A percentile compares a stretch with the other conserved stretches of the same genome.
These are phyloP conservation scores for Fabriciana adippe DNA, from an alignment of 2,888 invertebrate species.

Conservation along the genomic window DNA sequence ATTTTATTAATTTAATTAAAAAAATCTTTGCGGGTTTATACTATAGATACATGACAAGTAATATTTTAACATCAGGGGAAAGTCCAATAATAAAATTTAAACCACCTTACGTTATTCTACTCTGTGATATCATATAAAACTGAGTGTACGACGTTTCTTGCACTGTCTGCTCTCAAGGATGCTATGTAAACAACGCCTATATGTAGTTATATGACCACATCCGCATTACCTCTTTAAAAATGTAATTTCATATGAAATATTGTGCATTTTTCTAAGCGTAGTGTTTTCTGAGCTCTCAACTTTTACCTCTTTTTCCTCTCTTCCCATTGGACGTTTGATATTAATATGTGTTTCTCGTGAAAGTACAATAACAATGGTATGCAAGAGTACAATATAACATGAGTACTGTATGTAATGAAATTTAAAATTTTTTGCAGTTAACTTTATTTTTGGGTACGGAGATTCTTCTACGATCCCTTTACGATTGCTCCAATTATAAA, in stretches of 20 bases:
- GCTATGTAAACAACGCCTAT: slow-evolving; percentile 34
- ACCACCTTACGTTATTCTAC: slow-evolving; percentile 15
- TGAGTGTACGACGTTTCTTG: slow-evolving; percentile 41
- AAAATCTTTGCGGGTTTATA: too few species aligned
- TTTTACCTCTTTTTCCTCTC: background rate
- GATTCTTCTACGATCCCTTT: too few species aligned
- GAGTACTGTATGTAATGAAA: too few species aligned
- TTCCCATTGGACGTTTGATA: background rate
- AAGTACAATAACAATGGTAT: background rate
- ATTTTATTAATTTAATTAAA: too few species aligned
- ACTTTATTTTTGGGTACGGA: too few species aligned
- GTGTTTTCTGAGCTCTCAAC: slow-evolving; percentile 8
- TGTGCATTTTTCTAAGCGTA: slow-evolving; percentile 24
- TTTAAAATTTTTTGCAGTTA: too few species aligned
- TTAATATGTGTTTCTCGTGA: background rate
- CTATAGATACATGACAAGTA: too few species aligned
- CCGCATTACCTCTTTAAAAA: slow-evolving; percentile 31
- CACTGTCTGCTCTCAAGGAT: slow-evolving; percentile 36
- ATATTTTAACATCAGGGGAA: too few species aligned
- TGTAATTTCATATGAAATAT: slow-evolving; percentile 24
- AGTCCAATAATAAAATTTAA: background rate
- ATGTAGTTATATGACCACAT: slow-evolving; percentile 21
- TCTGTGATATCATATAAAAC: slow-evolving; percentile 40
- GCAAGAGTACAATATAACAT: background rate
- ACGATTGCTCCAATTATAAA: too few species aligned